Percentiles rank a stretch among this genome's conserved stretches.
Evolutionary conservation across 2,888 invertebrate genomes (phyloP).

Genomic region (Hypselothyrea guttata): DNA sequence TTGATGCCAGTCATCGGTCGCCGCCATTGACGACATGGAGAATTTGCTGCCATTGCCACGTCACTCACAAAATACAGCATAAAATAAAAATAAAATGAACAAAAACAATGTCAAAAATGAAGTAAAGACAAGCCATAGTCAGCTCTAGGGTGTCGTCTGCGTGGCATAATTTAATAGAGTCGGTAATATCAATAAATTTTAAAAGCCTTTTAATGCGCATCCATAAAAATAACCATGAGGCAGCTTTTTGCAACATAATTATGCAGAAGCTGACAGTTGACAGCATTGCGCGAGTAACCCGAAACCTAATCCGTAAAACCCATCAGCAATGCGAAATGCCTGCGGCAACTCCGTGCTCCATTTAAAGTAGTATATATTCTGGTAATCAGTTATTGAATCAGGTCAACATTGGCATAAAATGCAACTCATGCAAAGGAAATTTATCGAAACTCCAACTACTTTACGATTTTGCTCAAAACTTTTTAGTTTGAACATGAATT

Average conservation of each 20-base stretch:
- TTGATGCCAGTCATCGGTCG: slow-evolving; percentile 72
- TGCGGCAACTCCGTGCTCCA: neutral
- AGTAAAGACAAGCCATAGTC: slow-evolving; percentile 38
- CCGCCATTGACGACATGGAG: slow-evolving; percentile 72
- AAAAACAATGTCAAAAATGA: slow-evolving; percentile 13
- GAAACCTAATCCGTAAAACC: neutral
- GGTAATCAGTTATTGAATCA: too few relatives aligned
- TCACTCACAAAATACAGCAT: slow-evolving; percentile 63
- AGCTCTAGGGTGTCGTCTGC: slow-evolving; percentile 32
- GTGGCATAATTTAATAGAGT: slow-evolving; percentile 76
- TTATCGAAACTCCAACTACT: too few relatives aligned
- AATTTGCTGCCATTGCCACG: slow-evolving; percentile 72
- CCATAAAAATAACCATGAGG: slow-evolving; percentile 64
- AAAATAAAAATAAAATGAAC: slow-evolving; percentile 25
- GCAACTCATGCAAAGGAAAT: too few relatives aligned
- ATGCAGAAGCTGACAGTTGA: slow-evolving; percentile 44
- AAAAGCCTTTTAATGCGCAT: slow-evolving; percentile 77
- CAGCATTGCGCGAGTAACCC: slow-evolving; percentile 36
- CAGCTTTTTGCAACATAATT: slow-evolving; percentile 65
- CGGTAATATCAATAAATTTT: slow-evolving; percentile 77
- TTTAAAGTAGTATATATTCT: too few relatives aligned
- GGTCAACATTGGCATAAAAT: too few relatives aligned
- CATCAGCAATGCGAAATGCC: slow-evolving; percentile 17
- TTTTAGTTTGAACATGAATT: too few relatives aligned
- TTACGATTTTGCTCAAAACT: too few relatives aligned